Percentiles rank a stretch among this genome's conserved stretches.
These are phyloP conservation scores for Lucilia cuprina DNA, from an alignment of 1,140 invertebrate genomes.

Conservation along the genomic window DNA sequence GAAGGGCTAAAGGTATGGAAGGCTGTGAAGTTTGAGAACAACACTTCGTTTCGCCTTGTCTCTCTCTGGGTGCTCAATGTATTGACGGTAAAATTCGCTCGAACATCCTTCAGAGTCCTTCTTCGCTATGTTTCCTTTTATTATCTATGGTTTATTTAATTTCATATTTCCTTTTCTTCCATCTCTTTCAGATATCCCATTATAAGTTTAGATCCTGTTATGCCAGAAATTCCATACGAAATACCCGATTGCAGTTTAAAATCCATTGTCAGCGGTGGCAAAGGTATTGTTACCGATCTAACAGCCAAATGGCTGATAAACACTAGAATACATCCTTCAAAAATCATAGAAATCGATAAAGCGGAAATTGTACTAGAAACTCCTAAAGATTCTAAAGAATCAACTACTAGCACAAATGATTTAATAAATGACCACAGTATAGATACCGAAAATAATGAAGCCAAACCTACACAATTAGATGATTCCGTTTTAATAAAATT, in stretches of 20 bases:
- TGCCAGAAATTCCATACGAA: slow-evolving; percentile 68
- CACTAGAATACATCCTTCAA: slow-evolving; percentile 72
- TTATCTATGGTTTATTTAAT: neutral
- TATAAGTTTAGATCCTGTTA: slow-evolving; percentile 45
- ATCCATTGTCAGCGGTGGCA: slow-evolving; percentile 78
- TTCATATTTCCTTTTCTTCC: neutral
- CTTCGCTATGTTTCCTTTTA: too few relatives aligned
- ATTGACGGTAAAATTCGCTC: too few relatives aligned
- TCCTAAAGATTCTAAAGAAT: slow-evolving; percentile 38
- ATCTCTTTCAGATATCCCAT: slow-evolving; percentile 44
- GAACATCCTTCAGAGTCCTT: too few relatives aligned
- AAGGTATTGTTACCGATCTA: slow-evolving; percentile 83
- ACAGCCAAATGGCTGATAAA: slow-evolving; percentile 81
- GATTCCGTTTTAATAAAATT: slow-evolving; percentile 67
- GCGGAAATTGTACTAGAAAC: slow-evolving; percentile 2
- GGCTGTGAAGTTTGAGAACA: too few relatives aligned
- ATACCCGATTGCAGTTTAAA: slow-evolving; percentile 75
- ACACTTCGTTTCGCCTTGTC: too few relatives aligned
- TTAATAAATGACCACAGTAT: neutral
- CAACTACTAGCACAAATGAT: slow-evolving; percentile 26
- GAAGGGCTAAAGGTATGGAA: too few relatives aligned
- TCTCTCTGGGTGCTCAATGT: too few relatives aligned
- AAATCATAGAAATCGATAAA: slow-evolving; percentile 51
- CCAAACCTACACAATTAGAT: slow-evolving; percentile 46
- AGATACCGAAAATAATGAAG: slow-evolving; percentile 28